Evolutionary conservation across 2,113 vertebrate genomes (phyloP), one percentile per base, ranked within the genome.

Genomic region (Petrocephalus microphthalmus): DNA sequence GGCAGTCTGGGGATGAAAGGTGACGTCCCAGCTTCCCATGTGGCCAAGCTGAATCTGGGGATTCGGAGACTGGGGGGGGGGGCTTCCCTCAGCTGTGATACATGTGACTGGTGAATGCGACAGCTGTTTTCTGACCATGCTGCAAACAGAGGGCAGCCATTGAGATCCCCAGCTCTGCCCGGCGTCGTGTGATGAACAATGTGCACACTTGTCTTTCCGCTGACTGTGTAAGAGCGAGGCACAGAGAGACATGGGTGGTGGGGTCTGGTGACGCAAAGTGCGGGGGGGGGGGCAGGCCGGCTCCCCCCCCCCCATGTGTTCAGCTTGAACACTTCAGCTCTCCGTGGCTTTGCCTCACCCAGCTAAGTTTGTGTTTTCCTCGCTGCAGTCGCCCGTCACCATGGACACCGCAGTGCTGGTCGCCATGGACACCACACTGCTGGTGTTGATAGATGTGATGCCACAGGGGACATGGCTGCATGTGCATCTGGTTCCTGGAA

Each of bases 221-320:
- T n/a, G 3, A 45, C 71, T 82, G 71, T 88, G 37, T 54, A 33
- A 45, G 54, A 60, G 89, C 71, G 87, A 57, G 89, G 60, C 42
- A 29, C 25, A 57, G 7, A 49, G 20, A n/a, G 81, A 49, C 6
- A 42, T 78, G 90, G 57, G 91, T 78, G 90, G 57, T 91, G 89
- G 90, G 84, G 90, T 82, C 17, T 45, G 42, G 2, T 82, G 78
- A 45, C 19, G 42, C 29, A 74, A 25, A 22, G 57, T 25, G 57
- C 57, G 17, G 71, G 71, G 78, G 74, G 78, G 5, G 33, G 78
- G 5, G 33, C 2, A 5, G 42, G 17, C 78, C 7, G 20, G 42
- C 37, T 8, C 7, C 22, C 20, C n/a, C 56, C 5, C n/a, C 57
- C n/a, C 57, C 57, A 25, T 10, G 57, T 3, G n/a, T 64, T 64